Conservation (phyloP, 2,797 vertebrate genomes). For the Sylvia borin region DNA sequence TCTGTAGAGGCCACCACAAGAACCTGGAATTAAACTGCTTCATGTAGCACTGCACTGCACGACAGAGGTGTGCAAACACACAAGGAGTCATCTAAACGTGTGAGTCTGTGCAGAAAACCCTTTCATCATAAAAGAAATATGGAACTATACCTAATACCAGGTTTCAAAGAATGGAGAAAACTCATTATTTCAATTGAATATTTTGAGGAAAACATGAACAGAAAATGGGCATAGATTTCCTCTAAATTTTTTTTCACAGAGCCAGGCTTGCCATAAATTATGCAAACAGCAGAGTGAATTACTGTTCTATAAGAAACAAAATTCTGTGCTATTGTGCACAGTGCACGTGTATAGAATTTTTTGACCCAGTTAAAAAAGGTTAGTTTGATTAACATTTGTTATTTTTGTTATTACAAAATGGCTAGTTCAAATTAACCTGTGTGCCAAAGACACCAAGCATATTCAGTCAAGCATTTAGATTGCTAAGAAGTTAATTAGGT, state of each 20-base stretch:
- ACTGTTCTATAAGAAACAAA: not conserved
- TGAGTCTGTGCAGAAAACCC: not conserved
- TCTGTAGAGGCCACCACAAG: not conserved
- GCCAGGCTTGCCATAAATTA: not conserved
- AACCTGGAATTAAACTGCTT: not conserved
- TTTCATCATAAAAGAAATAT: not conserved
- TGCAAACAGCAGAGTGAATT: not conserved
- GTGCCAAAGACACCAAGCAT: slow-evolving; percentile 60
- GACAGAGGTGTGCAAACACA: not conserved
- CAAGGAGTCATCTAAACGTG: not conserved
- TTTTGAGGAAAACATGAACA: not conserved
- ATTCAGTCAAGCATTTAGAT: slow-evolving; percentile 61
- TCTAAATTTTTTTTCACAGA: not conserved
- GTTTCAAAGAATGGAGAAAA: not conserved
- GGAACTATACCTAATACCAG: not conserved
- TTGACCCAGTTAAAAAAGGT: slow-evolving; percentile 38
- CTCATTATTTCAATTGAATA: not conserved
- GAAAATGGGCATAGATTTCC: not conserved
- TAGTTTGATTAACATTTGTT: slow-evolving; percentile 70
- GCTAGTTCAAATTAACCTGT: slow-evolving; percentile 60
- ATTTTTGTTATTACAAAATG: slow-evolving; percentile 65
- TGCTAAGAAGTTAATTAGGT: slow-evolving; percentile 67
- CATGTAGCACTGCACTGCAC: not conserved
- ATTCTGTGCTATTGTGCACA: not conserved
- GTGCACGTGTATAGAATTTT: not conserved